phyloP scores from a whole-genome alignment of 1,140 invertebrate genomes.

The Acarapis woodi region DNA sequence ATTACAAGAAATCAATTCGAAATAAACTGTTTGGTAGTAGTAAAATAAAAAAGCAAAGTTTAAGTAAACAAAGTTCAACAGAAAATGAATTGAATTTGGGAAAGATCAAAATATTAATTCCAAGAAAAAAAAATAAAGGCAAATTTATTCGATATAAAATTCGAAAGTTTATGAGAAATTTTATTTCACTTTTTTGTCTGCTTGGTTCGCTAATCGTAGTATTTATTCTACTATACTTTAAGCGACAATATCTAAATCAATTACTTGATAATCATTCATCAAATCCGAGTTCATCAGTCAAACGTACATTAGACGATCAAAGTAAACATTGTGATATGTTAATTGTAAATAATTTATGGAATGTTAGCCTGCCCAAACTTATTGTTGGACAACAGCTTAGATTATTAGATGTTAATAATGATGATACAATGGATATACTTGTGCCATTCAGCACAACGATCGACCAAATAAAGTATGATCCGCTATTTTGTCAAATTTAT shows the following conservation, averaged over 20 bases:
- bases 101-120: too few species aligned
- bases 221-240: background rate
- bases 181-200: background rate
- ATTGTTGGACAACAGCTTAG: constrained; percentile 41
- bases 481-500: constrained; percentile 34
- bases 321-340: constrained; percentile 4
- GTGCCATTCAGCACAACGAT: constrained; percentile 49
- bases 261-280: background rate
- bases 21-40: background rate
- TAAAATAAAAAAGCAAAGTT: constrained; percentile 1
- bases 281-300: background rate
- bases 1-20: background rate
- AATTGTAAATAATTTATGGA: constrained; percentile 32
- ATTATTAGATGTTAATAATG: constrained; percentile 34
- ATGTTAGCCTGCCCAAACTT: constrained; percentile 34
- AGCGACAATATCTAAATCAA: background rate
- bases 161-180: background rate
- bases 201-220: background rate
- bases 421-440: constrained; percentile 39
- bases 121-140: background rate
- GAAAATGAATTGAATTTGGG: background rate
- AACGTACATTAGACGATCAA: background rate
- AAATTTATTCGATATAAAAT: constrained; percentile 1
- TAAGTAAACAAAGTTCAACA: constrained; percentile 7
- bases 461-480: too few species aligned